These are phyloP conservation scores for Zaprionus obscuricornis DNA, from an alignment of 2,888 invertebrate species.

Conservation along the genomic window DNA sequence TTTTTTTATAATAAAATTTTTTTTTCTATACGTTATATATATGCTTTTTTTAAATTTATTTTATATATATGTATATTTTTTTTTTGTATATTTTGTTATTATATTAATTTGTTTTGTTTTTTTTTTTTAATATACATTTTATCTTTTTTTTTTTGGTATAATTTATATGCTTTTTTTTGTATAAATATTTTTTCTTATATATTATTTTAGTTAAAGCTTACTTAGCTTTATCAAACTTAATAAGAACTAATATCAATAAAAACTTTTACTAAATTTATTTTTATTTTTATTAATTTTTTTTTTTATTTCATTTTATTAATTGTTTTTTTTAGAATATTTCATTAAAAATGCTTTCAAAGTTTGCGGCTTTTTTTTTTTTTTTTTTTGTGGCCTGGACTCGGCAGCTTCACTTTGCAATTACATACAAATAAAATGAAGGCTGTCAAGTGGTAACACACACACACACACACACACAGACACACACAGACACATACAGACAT, in stretches of 20 bases:
- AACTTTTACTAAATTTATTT: not conserved
- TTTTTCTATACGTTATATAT: no score
- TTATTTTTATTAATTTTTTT: not conserved
- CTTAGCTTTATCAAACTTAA: no score
- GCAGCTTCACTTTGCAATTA: no score
- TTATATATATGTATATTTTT: no score
- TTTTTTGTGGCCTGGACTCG: no score
- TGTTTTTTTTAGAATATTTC: not conserved
- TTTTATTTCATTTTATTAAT: not conserved
- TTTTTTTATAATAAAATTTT: not conserved
- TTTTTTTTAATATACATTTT: not conserved
- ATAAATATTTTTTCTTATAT: not conserved
- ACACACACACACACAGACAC: constrained; percentile 10
- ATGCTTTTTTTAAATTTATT: not conserved
- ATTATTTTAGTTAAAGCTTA: no score
- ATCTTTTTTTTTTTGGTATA: no score
- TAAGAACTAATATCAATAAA: no score
- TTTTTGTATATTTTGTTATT: no score
- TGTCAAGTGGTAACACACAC: constrained; percentile 24
- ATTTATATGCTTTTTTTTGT: not conserved
- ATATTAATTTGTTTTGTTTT: not conserved
- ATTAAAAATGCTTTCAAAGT: no score
- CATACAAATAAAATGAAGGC: constrained; percentile 5
- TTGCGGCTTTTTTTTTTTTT: no score
- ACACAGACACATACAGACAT: constrained; percentile 1